Evolutionary conservation across 37 sponge, comb jelly and placozoan genomes (phyloP), one percentile per base, ranked within the genome.

Genomic region (Theonella swinhoei): DNA sequence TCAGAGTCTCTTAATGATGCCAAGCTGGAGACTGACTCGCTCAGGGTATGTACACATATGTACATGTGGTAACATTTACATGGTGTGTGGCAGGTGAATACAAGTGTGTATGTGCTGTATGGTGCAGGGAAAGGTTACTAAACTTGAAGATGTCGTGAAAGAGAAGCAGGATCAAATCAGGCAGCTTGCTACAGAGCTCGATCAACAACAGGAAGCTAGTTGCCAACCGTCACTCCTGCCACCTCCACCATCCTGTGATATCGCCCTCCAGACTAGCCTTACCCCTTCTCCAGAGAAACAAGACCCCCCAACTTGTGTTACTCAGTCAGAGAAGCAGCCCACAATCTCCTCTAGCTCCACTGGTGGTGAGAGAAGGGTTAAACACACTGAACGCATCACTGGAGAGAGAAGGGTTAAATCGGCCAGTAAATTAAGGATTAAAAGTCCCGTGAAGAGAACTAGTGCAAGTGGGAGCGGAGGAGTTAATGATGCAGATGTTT

Each of bases 371-470:
- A n/a, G n/a, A 40, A 11, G 39, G 20, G 63, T 68, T 28, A 7
- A 68, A 29, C 30, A 47, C 54, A n/a, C n/a, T n/a, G n/a, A 3
- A 3, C 3, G 8, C 9, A 29, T 7, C 2, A 33, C 69, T 1
- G 33, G 69, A 31, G 69, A 32, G 69, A 25, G 31, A 33, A 4
- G 69, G 66, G 25, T 65, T 26, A 68, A 32, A 32, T 7, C 9
- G 34, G 69, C 30, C 33, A 33, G 69, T 25, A 32, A 14, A 14
- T 47, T 14, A 14, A 47, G 54, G 54, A 14, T 47, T 47, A 68
- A 68, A 33, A 68, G 69, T 68, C 69, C 69, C 32, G 69, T 68
- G 34, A 28, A 68, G 33, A 68, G 69, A 33, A n/a, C 25, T 29
- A 20, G 29, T 7, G 25, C 66, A 23, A 65, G 30, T 5, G 4